Base-by-base conservation (phyloP, 2,888 invertebrate species). In the Steromphala cineraria region DNA sequence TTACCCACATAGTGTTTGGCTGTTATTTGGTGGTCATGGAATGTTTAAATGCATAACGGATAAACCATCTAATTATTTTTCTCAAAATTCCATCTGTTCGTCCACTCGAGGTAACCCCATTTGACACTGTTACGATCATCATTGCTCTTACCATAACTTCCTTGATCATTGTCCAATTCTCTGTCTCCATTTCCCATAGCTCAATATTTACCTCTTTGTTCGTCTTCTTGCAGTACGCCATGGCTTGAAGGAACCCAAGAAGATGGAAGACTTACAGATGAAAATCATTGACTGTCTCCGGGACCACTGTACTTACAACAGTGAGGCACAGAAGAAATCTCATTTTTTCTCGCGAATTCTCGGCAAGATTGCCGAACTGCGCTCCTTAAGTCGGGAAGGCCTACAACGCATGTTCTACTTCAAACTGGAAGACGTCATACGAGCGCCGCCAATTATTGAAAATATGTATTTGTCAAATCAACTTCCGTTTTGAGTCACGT, bases 221-320 rank as follows among this genome's bases (percentile, higher is more conserved):
- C 31, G 53, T 80, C 79, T 71, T 75, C 82, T 93, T 93, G 67
- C 95, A 98, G 98, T 98, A 94, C 96, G 98, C 36, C 98, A 98
- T 92, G 98, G 98, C 71, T 94, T 99, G 87, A 96, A 96, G 91
- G 98, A 98, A 91, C 97, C 97, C 0, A 96, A 97, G 92, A 96
- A 97, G 89, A 97, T 99, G 87, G 99, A 99, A 93, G 97, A 97
- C 90, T 95, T 99, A 21, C 98, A 99, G 94, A 98, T 97, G 96
- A 98, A 98, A 94, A 97, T 99, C 91, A 98, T 99, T 90, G 97
- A 97, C 84, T 98, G 98, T 82, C 95, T 99, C 82, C 96, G 98
- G 67, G 99, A 99, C 91, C 99, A 99, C 94, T 98, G 98, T 92
- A 98, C 98, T 24, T 97, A 97, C 94, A 97, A 97, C 93, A 96